These are phyloP conservation scores for Calosoma granatense DNA, from an alignment of 1,140 invertebrate species.

Conservation along the genomic window DNA sequence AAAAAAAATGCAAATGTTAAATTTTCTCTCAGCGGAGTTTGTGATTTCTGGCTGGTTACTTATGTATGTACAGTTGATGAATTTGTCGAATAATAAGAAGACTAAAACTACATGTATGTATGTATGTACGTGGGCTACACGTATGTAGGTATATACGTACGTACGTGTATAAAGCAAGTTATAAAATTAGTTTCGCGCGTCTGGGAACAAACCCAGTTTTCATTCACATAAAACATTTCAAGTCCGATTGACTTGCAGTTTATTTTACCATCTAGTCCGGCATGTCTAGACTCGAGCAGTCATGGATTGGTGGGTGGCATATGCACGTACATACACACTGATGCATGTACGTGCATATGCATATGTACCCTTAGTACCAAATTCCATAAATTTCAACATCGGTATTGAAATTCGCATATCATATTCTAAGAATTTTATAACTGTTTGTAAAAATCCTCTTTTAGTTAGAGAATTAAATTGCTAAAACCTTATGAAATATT, in stretches of 20 bases:
- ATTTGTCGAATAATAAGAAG: background rate
- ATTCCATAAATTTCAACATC: background rate
- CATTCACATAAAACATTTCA: background rate
- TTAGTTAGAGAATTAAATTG: too few species aligned
- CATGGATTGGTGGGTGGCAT: background rate
- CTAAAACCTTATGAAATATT: too few species aligned
- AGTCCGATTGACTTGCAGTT: background rate
- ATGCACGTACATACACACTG: background rate
- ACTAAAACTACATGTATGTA: background rate
- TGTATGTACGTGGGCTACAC: background rate
- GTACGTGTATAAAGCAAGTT: background rate
- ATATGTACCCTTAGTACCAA: background rate
- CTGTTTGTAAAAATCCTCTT: too few species aligned
- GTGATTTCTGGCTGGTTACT: too few species aligned
- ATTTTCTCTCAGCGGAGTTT: background rate
- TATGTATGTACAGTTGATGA: too few species aligned
- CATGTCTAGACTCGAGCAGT: background rate
- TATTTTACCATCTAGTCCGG: background rate
- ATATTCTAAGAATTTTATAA: too few species aligned
- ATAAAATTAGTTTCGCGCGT: too few species aligned
- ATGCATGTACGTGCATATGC: slow-evolving; percentile 1
- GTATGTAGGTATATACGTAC: background rate
- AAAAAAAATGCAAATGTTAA: background rate
- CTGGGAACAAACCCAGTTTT: too few species aligned
- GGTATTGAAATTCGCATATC: too few species aligned